phyloP scores from a whole-genome alignment of 2,113 vertebrate genomes.

The Morone saxatilis region DNA sequence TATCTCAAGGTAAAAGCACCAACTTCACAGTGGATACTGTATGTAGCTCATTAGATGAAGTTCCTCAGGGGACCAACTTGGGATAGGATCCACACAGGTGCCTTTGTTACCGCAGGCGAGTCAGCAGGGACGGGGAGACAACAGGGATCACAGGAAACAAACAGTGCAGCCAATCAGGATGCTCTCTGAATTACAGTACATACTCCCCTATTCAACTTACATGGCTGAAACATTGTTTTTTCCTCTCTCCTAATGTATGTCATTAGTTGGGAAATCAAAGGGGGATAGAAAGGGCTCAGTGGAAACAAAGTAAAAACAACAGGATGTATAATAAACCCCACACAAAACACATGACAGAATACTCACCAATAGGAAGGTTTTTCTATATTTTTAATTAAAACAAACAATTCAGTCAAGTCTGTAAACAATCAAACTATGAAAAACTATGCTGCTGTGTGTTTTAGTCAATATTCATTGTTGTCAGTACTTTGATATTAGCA shows the following conservation, averaged over 20 bases:
- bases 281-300: conserved; percentile 42
- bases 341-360: background rate
- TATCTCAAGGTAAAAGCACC: conserved; percentile 68
- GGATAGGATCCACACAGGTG: conserved; percentile 63
- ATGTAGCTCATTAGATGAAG: conserved; percentile 72
- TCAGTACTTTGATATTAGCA: conserved; percentile 30
- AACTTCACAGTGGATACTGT: conserved; percentile 64
- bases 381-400: background rate
- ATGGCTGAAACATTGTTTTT: conserved; percentile 57
- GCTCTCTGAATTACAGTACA: conserved; percentile 51
- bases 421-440: background rate
- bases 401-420: background rate
- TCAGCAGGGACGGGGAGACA: conserved; percentile 58
- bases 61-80: conserved; percentile 58
- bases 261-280: conserved; percentile 63
- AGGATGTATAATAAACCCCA: background rate
- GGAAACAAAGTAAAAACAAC: conserved; percentile 37
- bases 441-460: background rate
- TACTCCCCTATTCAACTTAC: conserved; percentile 43
- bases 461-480: conserved; percentile 3
- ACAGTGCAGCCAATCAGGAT: conserved; percentile 64
- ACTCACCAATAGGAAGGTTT: background rate
- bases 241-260: conserved; percentile 41
- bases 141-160: conserved; percentile 72
- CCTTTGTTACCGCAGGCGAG: conserved; percentile 64